A percentile compares a stretch with the other conserved stretches of the same genome.
Evolutionary conservation across 1,140 invertebrate species (phyloP).

Genomic region (Neodiprion virginianus): DNA sequence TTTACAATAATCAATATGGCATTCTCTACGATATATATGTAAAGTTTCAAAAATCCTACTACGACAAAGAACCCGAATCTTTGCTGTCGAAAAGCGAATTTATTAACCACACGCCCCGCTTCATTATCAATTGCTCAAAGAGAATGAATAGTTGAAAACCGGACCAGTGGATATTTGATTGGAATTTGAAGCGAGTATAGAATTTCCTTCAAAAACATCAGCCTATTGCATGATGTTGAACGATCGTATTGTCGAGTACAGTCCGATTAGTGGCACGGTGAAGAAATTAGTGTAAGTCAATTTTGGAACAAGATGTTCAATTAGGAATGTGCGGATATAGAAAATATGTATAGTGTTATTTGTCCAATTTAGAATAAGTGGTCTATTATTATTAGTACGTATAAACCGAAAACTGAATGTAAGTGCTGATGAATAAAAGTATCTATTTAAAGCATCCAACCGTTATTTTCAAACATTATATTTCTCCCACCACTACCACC

Average conservation of each 20-base stretch:
- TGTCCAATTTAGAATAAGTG: no score
- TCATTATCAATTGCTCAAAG: constrained; percentile 39
- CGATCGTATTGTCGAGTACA: constrained; percentile 18
- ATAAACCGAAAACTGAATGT: no score
- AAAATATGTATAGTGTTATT: no score
- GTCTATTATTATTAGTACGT: no score
- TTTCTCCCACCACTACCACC: no score
- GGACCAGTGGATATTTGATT: constrained; percentile 32
- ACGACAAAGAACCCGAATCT: constrained; percentile 28
- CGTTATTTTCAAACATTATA: no score
- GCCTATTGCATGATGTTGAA: constrained; percentile 41
- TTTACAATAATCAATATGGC: constrained; percentile 35
- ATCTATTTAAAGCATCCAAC: no score
- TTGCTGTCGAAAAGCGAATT: constrained; percentile 27
- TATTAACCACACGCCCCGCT: constrained; percentile 25
- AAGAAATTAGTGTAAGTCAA: no score
- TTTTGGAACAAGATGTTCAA: no score
- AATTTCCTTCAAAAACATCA: constrained; percentile 30
- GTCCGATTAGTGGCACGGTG: no score
- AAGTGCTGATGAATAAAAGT: no score
- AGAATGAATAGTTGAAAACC: constrained; percentile 35
- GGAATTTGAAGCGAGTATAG: constrained; percentile 25
- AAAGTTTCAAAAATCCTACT: constrained; percentile 40
- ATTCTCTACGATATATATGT: constrained; percentile 41
- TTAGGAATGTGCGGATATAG: no score